Percentiles rank a stretch among this genome's conserved stretches.
phyloP scores from a whole-genome alignment of 2,888 invertebrate genomes.

The Cepaea hortensis region DNA sequence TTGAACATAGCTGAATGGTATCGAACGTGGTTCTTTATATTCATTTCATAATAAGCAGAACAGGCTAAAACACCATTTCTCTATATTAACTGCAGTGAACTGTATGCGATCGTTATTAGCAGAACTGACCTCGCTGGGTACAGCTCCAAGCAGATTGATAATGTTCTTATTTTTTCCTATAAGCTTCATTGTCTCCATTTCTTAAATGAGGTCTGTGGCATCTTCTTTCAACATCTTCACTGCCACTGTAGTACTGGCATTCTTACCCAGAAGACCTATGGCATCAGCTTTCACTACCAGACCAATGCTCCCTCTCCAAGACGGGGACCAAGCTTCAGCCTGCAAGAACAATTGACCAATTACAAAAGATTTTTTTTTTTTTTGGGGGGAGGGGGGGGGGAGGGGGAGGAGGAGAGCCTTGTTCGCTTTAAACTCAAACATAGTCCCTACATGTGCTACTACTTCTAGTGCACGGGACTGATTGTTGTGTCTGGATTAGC shows the following conservation, averaged over 20 bases:
- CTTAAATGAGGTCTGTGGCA: conserved; percentile 95
- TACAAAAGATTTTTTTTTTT: too few relatives aligned
- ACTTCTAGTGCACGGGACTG: too few relatives aligned
- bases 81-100: too few relatives aligned
- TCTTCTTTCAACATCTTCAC: conserved; percentile 99
- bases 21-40: too few relatives aligned
- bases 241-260: conserved; percentile 84
- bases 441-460: too few relatives aligned
- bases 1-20: too few relatives aligned
- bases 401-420: too few relatives aligned
- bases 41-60: too few relatives aligned
- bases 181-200: conserved; percentile 99
- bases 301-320: conserved; percentile 92
- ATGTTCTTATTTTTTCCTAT: conserved; percentile 91
- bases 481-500: too few relatives aligned
- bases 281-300: conserved; percentile 94
- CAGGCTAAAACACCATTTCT: too few relatives aligned
- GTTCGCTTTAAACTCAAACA: too few relatives aligned
- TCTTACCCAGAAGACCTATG: conserved; percentile 75
- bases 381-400: too few relatives aligned
- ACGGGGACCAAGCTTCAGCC: conserved; percentile 76
- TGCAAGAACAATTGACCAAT: conserved; percentile 53
- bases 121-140: conserved; percentile 89
- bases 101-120: conserved; percentile 80
- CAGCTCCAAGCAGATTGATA: conserved; percentile 96